These are phyloP conservation scores for Drosophila affinis DNA, from an alignment of 2,888 invertebrate genomes.

Conservation along the genomic window DNA sequence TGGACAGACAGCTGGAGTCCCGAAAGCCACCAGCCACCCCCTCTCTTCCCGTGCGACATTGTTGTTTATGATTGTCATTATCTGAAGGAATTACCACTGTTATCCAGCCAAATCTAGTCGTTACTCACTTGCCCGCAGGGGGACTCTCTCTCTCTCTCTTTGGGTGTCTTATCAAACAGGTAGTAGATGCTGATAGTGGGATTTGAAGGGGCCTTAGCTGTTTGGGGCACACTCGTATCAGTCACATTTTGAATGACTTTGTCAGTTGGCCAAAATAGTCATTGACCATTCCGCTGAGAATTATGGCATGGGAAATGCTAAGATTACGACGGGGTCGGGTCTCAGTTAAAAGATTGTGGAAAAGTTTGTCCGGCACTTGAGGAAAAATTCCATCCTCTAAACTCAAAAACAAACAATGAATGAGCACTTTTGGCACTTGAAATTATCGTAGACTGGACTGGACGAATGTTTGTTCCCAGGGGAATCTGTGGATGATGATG, in stretches of 20 bases:
- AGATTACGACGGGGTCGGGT: not conserved
- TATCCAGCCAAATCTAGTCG: constrained; percentile 70
- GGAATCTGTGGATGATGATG: no score
- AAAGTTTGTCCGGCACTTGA: not conserved
- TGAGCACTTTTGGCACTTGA: not conserved
- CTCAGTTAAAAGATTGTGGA: not conserved
- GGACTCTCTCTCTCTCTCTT: no score
- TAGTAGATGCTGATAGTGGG: constrained; percentile 49
- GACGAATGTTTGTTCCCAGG: no score
- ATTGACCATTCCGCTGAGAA: constrained; percentile 11
- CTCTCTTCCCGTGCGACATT: constrained; percentile 33
- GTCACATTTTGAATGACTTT: constrained; percentile 39
- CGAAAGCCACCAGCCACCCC: not conserved
- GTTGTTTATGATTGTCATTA: constrained; percentile 65
- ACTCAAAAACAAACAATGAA: not conserved
- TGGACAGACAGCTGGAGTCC: not conserved
- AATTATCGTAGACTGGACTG: not conserved
- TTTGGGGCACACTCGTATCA: constrained; percentile 9
- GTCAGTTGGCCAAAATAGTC: constrained; percentile 57
- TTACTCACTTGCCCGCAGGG: constrained; percentile 55
- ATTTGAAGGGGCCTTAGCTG: constrained; percentile 17
- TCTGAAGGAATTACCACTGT: constrained; percentile 72
- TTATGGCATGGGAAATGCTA: not conserved
- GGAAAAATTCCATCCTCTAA: not conserved
- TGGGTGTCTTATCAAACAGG: constrained; percentile 13